Evolutionary conservation across 2,797 vertebrate genomes (phyloP).

Genomic region (Sarcoramphus papa): DNA sequence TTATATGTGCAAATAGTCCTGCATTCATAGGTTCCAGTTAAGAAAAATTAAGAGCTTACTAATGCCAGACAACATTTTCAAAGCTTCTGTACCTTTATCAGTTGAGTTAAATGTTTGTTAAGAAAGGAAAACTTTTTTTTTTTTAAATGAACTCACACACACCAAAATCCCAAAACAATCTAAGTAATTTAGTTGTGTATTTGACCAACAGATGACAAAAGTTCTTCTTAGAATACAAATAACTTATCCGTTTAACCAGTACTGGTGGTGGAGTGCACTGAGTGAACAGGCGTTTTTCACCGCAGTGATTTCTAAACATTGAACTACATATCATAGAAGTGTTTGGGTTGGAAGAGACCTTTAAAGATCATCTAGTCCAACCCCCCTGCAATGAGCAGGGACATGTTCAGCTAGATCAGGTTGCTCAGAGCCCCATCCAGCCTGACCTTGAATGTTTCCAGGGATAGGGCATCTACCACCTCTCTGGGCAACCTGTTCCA

Average conservation of each 20-base stretch:
- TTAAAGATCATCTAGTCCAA: background rate
- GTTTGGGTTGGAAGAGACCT: background rate
- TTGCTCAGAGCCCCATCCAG: background rate
- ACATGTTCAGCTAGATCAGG: background rate
- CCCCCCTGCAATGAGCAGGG: background rate
- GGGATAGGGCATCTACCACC: background rate
- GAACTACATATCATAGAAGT: background rate
- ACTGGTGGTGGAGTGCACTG: background rate
- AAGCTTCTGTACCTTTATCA: background rate
- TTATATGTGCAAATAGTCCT: background rate
- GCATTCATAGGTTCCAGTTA: background rate
- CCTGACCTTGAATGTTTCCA: background rate
- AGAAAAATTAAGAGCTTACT: background rate
- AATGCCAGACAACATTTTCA: background rate
- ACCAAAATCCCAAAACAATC: background rate
- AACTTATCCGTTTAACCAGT: background rate
- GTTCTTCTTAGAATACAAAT: background rate
- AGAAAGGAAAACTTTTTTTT: background rate
- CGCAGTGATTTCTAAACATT: background rate
- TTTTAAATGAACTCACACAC: background rate
- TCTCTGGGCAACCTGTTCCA: background rate
- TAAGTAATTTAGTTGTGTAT: background rate
- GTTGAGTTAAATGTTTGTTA: background rate
- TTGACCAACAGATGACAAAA: background rate
- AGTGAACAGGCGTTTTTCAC: background rate